Evolutionary conservation across 2,888 invertebrate genomes (phyloP), one percentile per base, ranked within the genome.

Genomic region (Polydrusus cervinus): DNA sequence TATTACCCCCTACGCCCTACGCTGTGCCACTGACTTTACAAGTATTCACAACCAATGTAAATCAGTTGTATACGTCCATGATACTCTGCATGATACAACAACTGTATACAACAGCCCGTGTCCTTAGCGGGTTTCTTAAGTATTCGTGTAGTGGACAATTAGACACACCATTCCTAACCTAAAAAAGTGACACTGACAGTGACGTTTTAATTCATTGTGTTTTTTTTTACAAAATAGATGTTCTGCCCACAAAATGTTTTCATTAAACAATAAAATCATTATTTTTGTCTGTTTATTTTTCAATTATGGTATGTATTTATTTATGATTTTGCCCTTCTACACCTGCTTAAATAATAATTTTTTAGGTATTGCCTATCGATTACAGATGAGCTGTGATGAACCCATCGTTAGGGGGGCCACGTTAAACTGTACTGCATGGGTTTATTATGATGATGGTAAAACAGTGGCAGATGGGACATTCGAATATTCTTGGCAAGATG

Each of bases 341-440:
- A 34, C 3, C 3, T 60, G 30, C 34, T 16, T 11, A 45, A 14
- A 11, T 47, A 43, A 57, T 34, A 9, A 9, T 60, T 73, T 74
- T 45, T 45, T 64, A 75, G 75, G 71, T 55, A 16, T 62, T 53
- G 71, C 62, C 10, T 69, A 61, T 40, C 34, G 55, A 67, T 45
- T 76, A 40, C 66, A 70, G 38, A 7, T 76, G 10, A 30, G 69
- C n/a, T 76, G 76, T 60, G 70, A 76, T 71, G 57, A 43, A 11
- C 73, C 69, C 60, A 90, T 92, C n/a, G 91, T 95, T 14, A 87
- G 91, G 68, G 95, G 95, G 20, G 92, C 92, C 5, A 91, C 90
- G 66, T 89, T 95, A 51, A 92, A 91, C 78, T 93, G 95, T 83
- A 90, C 86, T 78, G 93, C 92, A 16, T 89, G 89, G 77, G 86